phyloP scores from a whole-genome alignment of 2,888 invertebrate genomes.

The Podabrus alpinus region DNA sequence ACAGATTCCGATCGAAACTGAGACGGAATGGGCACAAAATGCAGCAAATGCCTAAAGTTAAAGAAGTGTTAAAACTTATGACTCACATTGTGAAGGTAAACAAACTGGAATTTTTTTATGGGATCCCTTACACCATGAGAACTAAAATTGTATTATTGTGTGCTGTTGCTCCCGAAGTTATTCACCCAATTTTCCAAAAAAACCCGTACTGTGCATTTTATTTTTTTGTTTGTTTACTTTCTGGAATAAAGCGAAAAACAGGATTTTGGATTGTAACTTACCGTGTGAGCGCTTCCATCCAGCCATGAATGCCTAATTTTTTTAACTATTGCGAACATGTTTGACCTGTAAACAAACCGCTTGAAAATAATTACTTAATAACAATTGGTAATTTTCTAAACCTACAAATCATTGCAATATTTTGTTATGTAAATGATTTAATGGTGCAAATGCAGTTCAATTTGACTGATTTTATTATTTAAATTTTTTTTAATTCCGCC shows the following conservation, averaged over 20 bases:
- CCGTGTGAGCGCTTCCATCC: not conserved
- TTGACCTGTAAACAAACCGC: not conserved
- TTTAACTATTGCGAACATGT: not conserved
- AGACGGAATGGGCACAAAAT: conserved; percentile 73
- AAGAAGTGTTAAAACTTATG: not conserved
- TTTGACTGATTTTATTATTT: not conserved
- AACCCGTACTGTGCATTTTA: not conserved
- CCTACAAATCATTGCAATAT: not conserved
- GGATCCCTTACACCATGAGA: not conserved
- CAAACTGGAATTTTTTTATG: not conserved
- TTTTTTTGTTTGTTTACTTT: no score
- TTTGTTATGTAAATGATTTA: not conserved
- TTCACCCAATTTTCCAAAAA: not conserved
- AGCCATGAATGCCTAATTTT: not conserved
- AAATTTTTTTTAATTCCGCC: not conserved
- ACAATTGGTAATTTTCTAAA: not conserved
- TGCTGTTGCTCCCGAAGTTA: not conserved
- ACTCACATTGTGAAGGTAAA: not conserved
- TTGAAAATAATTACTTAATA: not conserved
- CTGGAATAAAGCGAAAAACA: no score
- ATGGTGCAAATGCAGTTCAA: not conserved
- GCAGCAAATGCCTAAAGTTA: conserved; percentile 68
- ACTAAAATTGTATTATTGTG: not conserved
- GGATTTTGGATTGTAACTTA: not conserved
- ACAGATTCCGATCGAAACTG: conserved; percentile 75